These are phyloP conservation scores for Tetragnatha versicolor DNA, from an alignment of 1,140 invertebrate genomes.

Conservation along the genomic window DNA sequence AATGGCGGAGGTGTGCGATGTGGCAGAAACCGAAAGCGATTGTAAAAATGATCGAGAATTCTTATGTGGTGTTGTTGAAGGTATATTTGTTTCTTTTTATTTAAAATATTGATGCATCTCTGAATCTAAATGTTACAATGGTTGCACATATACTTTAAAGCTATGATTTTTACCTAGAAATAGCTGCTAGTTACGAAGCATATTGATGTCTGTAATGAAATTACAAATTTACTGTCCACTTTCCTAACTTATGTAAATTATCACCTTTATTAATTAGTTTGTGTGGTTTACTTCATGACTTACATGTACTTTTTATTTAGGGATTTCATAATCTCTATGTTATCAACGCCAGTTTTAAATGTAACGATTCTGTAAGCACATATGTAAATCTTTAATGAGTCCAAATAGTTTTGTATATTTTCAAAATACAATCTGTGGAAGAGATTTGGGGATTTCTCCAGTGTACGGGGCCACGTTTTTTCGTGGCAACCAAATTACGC, in stretches of 20 bases:
- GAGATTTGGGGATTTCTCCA: too few species aligned
- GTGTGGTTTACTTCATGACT: too few species aligned
- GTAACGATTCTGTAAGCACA: too few species aligned
- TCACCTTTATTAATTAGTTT: not conserved
- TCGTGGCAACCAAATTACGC: too few species aligned
- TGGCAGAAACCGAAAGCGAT: slow-evolving; percentile 13
- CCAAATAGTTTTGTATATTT: too few species aligned
- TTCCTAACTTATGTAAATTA: not conserved
- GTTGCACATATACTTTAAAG: not conserved
- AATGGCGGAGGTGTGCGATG: slow-evolving; percentile 34
- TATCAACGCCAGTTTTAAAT: too few species aligned
- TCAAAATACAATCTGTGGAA: too few species aligned
- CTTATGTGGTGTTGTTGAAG: slow-evolving; percentile 31
- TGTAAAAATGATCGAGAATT: slow-evolving; percentile 25
- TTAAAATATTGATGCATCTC: not conserved
- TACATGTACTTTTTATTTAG: too few species aligned
- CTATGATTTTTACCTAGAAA: not conserved
- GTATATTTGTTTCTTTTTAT: not conserved
- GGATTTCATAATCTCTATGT: too few species aligned
- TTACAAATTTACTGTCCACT: not conserved
- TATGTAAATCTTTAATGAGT: too few species aligned
- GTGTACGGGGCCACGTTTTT: too few species aligned
- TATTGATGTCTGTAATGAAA: not conserved
- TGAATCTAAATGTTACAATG: not conserved
- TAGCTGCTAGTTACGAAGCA: not conserved